Evolutionary conservation across 2,888 invertebrate genomes (phyloP), one percentile per base, ranked within the genome.

Genomic region (Microctonus aethiopoides): DNA sequence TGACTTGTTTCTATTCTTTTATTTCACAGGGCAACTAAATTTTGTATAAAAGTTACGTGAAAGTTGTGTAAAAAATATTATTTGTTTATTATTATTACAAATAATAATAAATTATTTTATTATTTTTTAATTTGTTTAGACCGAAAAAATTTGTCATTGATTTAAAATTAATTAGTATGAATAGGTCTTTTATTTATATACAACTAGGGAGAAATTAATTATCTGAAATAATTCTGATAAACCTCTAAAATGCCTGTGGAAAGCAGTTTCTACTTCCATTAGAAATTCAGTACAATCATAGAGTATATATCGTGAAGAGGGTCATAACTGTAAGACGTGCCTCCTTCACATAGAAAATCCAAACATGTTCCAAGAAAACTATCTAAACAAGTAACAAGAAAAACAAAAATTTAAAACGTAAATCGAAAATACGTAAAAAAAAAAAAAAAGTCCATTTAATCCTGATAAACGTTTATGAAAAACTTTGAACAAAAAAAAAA

Each of bases 261-360:
- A 39, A 29, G 62, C 9, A 46, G 51, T 62, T 62, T 62, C 62
- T 16, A 51, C 46, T 46, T 26, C 26, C 51, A 29, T 46, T 46
- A 16, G 29, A 29, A 22, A 62, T 62, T 62, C 51, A 29, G 26
- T 62, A 20, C 32, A 29, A 62, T 5, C 29, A 29, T 16, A 16
- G 16, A 46, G 16, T 16, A 16, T 20, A 46, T 6, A 46, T 9
- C 6, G 9, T 46, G 51, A 46, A 41, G 26, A 51, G 20, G 46
- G 62, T 29, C 62, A 24, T 62, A 62, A 62, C 46, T 9, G 26
- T 46, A n/a, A 29, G 39, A 62, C 62, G 62, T 62, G 62, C 62
- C 41, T 67, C 63, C 13, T 39, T 10, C 34, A 52, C 61, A 29
- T 41, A 36, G 39, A 51, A 16, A 1, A 46, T 46, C 7, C 46